Percentiles rank a stretch among this genome's conserved stretches.
phyloP scores from a whole-genome alignment of 2,113 vertebrate genomes.

The Porphyrio hochstetteri region DNA sequence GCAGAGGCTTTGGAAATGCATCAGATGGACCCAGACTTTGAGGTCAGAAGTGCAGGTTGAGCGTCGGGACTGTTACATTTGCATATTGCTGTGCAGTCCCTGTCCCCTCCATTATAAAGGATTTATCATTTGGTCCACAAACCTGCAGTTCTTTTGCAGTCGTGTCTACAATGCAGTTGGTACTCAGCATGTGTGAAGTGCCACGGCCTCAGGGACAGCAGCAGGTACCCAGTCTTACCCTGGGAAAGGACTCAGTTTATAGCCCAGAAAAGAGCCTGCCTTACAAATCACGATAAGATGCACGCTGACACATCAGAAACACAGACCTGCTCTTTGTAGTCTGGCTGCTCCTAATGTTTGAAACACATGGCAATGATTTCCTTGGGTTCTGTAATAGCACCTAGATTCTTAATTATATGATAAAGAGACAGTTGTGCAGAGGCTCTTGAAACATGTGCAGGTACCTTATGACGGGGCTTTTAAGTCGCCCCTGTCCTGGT shows the following conservation, averaged over 20 bases:
- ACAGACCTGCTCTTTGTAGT: background rate
- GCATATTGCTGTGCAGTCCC: background rate
- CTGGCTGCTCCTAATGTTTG: background rate
- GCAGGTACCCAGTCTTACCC: background rate
- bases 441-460: background rate
- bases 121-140: background rate
- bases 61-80: background rate
- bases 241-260: background rate
- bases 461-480: background rate
- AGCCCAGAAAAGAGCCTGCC: background rate
- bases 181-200: background rate
- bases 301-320: background rate
- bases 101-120: background rate
- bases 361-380: background rate
- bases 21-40: background rate
- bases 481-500: background rate
- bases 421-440: background rate
- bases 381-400: background rate
- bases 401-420: too few species aligned
- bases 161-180: background rate
- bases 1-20: background rate
- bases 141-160: background rate
- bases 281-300: background rate
- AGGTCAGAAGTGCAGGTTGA: background rate
- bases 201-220: background rate